Base-by-base conservation (phyloP, 2,888 invertebrate species). In the Nephrocerus scutellatus region DNA sequence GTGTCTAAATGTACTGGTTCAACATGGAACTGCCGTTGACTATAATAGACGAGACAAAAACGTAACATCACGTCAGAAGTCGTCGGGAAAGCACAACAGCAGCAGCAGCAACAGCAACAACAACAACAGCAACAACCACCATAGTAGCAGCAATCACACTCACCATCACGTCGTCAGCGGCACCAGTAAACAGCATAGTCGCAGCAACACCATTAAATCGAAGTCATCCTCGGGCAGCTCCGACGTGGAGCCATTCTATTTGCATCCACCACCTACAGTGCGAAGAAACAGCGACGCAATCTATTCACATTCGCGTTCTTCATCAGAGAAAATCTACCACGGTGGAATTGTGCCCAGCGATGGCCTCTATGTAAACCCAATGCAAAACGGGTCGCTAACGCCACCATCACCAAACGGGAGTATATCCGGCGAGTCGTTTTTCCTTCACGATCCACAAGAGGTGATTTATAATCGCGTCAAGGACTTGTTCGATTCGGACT, bases 311-410 rank as follows among this genome's bases (percentile, higher is more conserved):
- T 62, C 63, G 38, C 53, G 60, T 42, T 56, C 63, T 38, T 60
- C 64, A 6, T 62, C 63, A 37, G 66, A 68, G 47, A 65, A 62
- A 46, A 51, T 62, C 3, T 67, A 68, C 46, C 56, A 57, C 22
- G 59, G 59, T 1, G 48, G 58, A 33, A 36, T 62, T 41, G 49
- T 67, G 39, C 67, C 69, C 30, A 44, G 41, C 8, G 86, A 88
- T 54, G 88, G 88, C 0, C 73, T 88, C 26, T 89, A 88, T 60
- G 80, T 89, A 43, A 88, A 87, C 62, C 87, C 88, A 0, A 86
- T 88, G 84, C 66, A 74, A 24, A 54, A 50, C 43, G 60, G 57
- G 9, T 68, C 75, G 67, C 70, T 53, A 66, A 74, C 66, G 64
- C 76, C 67, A 60, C 62, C 68, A 23, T 76, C 60, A 67, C 74